These are phyloP conservation scores for Zingel zingel DNA, from an alignment of 2,113 vertebrate species.

Conservation along the genomic window DNA sequence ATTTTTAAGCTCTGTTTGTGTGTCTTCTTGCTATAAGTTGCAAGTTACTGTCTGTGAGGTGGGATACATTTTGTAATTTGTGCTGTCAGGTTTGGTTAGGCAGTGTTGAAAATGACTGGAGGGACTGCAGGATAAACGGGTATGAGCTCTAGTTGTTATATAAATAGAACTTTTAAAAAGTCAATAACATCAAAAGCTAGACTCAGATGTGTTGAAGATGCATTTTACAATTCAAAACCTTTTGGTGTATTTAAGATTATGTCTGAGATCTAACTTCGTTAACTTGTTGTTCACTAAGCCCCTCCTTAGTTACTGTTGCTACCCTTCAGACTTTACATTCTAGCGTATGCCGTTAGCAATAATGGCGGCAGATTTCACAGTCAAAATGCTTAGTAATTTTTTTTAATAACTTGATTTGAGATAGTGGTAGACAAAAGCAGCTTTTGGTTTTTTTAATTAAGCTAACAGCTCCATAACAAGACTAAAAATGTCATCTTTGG, in stretches of 20 bases:
- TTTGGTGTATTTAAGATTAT: background rate
- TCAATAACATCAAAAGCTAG: background rate
- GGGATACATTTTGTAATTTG: constrained; percentile 15
- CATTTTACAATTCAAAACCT: background rate
- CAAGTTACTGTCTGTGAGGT: constrained; percentile 7
- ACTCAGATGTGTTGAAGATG: background rate
- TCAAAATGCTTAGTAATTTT: background rate
- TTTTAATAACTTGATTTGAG: background rate
- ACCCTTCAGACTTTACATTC: background rate
- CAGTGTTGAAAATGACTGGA: background rate
- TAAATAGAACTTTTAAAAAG: background rate
- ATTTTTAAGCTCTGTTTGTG: constrained; percentile 41
- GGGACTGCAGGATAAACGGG: background rate
- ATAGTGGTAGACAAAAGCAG: background rate
- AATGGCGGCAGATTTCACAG: background rate
- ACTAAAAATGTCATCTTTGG: background rate
- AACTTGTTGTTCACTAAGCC: background rate
- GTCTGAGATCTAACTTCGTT: background rate
- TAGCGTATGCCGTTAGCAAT: background rate
- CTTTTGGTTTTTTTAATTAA: background rate
- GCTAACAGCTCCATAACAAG: too few species aligned
- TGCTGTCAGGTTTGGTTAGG: constrained; percentile 19
- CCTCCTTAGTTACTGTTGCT: background rate
- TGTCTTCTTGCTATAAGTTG: constrained; percentile 25
- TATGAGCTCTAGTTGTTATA: background rate